These are phyloP conservation scores for Sebastes kiyomatsui DNA, from an alignment of 2,797 vertebrate species.

Conservation along the genomic window DNA sequence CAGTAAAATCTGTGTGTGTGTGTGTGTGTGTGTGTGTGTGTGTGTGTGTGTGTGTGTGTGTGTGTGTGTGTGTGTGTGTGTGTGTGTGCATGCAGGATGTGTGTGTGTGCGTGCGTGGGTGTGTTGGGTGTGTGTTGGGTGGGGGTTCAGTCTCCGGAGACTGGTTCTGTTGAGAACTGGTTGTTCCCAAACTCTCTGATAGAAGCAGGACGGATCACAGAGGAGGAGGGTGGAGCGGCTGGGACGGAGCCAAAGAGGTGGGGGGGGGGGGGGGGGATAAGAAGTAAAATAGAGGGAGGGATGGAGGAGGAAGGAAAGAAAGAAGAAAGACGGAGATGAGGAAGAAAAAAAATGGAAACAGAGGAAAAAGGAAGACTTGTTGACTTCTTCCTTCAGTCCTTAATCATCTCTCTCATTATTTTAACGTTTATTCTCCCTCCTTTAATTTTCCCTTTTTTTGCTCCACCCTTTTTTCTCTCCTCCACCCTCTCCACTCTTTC, in stretches of 20 bases:
- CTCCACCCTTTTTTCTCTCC: slow-evolving; percentile 9
- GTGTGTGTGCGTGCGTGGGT: not conserved
- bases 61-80: not conserved
- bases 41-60: not conserved
- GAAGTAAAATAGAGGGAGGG: not conserved
- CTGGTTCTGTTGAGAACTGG: slow-evolving; percentile 34
- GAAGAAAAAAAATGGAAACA: not conserved
- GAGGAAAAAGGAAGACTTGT: not conserved
- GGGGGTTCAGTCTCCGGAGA: slow-evolving; percentile 18
- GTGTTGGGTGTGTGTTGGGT: not conserved
- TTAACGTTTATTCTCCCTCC: not conserved
- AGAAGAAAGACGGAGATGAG: not conserved
- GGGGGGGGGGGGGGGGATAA: too few relatives aligned
- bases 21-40: not conserved
- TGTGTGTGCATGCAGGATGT: too few relatives aligned
- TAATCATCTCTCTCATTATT: not conserved
- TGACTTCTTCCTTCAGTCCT: not conserved
- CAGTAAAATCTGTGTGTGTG: not conserved
- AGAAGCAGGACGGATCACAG: slow-evolving; percentile 35
- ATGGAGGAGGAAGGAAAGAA: not conserved
- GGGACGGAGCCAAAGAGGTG: not conserved
- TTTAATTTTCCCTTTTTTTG: not conserved
- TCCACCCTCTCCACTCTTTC: not conserved
- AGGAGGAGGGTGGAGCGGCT: slow-evolving; percentile 11
- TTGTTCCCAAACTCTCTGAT: slow-evolving; percentile 50